These are phyloP conservation scores for Clunio marinus DNA, from an alignment of 2,888 invertebrate genomes.

Conservation along the genomic window DNA sequence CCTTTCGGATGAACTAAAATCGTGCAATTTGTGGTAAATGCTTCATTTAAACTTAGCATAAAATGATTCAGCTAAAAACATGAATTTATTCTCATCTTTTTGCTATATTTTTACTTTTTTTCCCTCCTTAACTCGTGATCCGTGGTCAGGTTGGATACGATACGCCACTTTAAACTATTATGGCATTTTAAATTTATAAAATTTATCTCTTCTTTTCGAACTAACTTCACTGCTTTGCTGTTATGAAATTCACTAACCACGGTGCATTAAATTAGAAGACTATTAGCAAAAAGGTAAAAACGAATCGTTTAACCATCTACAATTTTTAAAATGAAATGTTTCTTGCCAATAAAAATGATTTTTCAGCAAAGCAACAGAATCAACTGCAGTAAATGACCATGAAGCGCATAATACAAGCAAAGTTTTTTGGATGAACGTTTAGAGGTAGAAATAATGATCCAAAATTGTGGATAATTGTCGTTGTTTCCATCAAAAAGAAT, in stretches of 20 bases:
- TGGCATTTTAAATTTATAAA: too few species aligned
- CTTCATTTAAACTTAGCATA: neutral
- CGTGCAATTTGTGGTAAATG: constrained; percentile 10
- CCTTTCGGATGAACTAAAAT: neutral
- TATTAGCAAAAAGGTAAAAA: neutral
- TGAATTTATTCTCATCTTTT: neutral
- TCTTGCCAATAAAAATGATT: neutral
- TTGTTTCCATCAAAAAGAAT: neutral
- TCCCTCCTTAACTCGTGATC: too few species aligned
- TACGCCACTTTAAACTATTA: too few species aligned
- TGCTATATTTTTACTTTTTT: too few species aligned
- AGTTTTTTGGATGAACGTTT: neutral
- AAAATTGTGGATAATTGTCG: constrained; percentile 37
- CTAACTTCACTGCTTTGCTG: too few species aligned
- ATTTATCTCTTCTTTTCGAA: too few species aligned
- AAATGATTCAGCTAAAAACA: neutral
- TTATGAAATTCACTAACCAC: neutral
- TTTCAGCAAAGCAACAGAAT: neutral
- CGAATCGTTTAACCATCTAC: neutral
- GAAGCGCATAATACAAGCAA: constrained; percentile 21
- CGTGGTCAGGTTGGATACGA: too few species aligned
- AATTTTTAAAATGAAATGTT: neutral
- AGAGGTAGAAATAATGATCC: constrained; percentile 30
- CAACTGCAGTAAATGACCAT: constrained; percentile 28
- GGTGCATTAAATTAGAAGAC: neutral